Evolutionary conservation across 2,888 invertebrate species (phyloP).

Genomic region (Pristionchus mayeri): DNA sequence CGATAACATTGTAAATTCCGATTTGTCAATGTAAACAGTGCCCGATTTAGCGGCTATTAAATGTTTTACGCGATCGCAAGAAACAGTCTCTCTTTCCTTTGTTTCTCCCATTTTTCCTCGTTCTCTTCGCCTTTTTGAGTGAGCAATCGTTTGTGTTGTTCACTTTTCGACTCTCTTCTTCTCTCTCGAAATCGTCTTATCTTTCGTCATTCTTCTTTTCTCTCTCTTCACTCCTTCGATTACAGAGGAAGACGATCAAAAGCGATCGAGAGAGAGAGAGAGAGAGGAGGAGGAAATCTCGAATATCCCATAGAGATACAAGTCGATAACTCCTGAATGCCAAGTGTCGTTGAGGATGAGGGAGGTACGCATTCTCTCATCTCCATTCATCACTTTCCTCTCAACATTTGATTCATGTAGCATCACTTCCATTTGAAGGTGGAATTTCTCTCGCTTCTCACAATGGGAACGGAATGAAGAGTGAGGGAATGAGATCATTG

Average conservation of each 20-base stretch:
- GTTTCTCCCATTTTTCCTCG: neutral
- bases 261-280: slow-evolving; percentile 2
- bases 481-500: neutral
- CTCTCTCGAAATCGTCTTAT: slow-evolving; percentile 32
- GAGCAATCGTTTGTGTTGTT: slow-evolving; percentile 38
- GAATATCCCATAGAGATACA: neutral
- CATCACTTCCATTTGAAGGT: neutral
- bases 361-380: neutral
- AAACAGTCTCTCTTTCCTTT: neutral
- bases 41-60: neutral
- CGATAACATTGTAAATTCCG: slow-evolving; percentile 32
- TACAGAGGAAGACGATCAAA: slow-evolving; percentile 5
- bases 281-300: neutral
- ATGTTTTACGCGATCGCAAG: neutral
- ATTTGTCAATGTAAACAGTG: neutral
- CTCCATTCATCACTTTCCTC: too few species aligned
- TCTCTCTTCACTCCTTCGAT: slow-evolving; percentile 2
- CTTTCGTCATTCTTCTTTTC: neutral
- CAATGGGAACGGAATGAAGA: slow-evolving; percentile 7
- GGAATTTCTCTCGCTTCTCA: neutral
- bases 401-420: too few species aligned
- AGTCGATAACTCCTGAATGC: neutral
- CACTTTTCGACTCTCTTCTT: slow-evolving; percentile 25
- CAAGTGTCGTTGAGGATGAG: neutral
- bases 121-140: slow-evolving; percentile 1